Conservation (phyloP, 2,888 invertebrate genomes). For the Torymus texanus region DNA sequence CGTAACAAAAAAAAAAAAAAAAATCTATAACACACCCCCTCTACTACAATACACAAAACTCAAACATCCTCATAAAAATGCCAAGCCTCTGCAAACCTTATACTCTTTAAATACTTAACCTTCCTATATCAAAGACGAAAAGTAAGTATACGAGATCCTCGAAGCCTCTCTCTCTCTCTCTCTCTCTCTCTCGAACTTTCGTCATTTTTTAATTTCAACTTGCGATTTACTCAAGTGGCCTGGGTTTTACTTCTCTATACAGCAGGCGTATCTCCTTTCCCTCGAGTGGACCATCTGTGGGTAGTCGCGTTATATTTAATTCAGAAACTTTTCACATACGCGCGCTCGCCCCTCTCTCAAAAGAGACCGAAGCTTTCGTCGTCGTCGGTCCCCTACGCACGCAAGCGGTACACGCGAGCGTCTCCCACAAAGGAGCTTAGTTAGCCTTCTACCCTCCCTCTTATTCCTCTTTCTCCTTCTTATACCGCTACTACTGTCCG, state of each 20-base stretch:
- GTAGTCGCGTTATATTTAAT: slow-evolving; percentile 30
- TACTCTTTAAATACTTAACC: background rate
- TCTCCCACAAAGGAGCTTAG: slow-evolving; percentile 46
- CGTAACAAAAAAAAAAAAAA: too few species aligned
- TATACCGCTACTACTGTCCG: background rate
- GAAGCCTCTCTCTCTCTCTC: background rate
- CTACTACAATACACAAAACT: too few species aligned
- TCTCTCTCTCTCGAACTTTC: slow-evolving; percentile 18
- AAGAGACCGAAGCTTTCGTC: background rate
- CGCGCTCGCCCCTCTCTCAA: background rate
- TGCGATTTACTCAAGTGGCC: slow-evolving; percentile 40
- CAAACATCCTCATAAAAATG: too few species aligned
- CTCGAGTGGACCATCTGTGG: slow-evolving; percentile 29
- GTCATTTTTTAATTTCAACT: slow-evolving; percentile 42
- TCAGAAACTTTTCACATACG: slow-evolving; percentile 36
- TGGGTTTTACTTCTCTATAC: background rate
- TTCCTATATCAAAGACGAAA: background rate
- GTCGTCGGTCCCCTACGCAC: background rate
- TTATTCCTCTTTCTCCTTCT: background rate
- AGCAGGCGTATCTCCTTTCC: background rate
- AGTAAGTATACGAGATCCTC: background rate
- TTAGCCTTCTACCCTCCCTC: background rate
- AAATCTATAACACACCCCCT: too few species aligned
- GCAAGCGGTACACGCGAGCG: slow-evolving; percentile 10
- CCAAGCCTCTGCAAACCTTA: too few species aligned